A percentile compares a stretch with the other conserved stretches of the same genome.
These are phyloP conservation scores for Streblospio benedicti DNA, from an alignment of 1,140 invertebrate genomes.

Conservation along the genomic window DNA sequence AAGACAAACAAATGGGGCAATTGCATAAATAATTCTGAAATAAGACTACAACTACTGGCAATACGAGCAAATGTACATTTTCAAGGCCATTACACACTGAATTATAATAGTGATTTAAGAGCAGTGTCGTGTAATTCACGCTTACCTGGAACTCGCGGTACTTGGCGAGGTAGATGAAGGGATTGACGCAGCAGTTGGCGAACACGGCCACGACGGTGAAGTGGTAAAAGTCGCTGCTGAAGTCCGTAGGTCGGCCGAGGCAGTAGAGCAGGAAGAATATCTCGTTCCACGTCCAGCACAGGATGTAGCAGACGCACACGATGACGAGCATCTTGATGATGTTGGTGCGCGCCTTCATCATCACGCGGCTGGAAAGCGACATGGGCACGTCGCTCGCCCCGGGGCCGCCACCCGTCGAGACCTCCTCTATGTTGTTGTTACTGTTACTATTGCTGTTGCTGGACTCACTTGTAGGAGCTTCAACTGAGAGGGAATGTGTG, in stretches of 20 bases:
- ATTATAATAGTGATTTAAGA: too few species aligned
- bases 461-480: too few species aligned
- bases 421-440: too few species aligned
- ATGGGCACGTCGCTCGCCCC: background rate
- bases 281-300: constrained; percentile 13
- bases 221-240: constrained; percentile 13
- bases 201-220: constrained; percentile 16
- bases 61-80: too few species aligned
- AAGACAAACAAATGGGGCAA: too few species aligned
- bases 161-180: constrained; percentile 12
- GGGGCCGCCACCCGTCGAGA: too few species aligned
- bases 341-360: constrained; percentile 5
- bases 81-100: too few species aligned
- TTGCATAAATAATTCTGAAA: too few species aligned
- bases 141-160: constrained; percentile 11
- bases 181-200: constrained; percentile 19
- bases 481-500: too few species aligned
- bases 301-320: constrained; percentile 7
- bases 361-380: background rate
- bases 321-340: constrained; percentile 12
- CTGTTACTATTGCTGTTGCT: too few species aligned
- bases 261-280: constrained; percentile 13
- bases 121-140: too few species aligned
- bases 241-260: background rate
- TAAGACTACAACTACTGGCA: too few species aligned